Percentiles rank a stretch among this genome's conserved stretches.
phyloP scores from a whole-genome alignment of 2,797 vertebrate genomes.

The Loriculus beryllinus region DNA sequence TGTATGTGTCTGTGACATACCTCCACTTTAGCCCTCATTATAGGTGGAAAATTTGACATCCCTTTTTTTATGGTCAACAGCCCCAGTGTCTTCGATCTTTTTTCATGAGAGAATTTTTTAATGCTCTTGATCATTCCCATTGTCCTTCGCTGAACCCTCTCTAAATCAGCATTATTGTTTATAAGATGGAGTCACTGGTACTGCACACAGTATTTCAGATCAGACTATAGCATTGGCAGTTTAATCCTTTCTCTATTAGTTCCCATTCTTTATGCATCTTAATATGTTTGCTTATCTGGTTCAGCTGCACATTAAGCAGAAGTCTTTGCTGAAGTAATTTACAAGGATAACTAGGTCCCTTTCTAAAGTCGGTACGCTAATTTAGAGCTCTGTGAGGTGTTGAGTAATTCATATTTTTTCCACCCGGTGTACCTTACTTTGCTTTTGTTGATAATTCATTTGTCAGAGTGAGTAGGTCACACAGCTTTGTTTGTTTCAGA shows the following conservation, averaged over 20 bases:
- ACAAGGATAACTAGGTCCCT: conserved; percentile 51
- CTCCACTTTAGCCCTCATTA: background rate
- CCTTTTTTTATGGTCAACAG: conserved; percentile 26
- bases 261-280: conserved; percentile 64
- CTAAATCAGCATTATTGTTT: conserved; percentile 63
- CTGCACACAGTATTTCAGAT: conserved; percentile 55
- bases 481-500: conserved; percentile 40
- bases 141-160: conserved; percentile 59
- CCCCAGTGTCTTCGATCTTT: background rate
- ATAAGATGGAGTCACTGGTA: conserved; percentile 49
- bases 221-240: conserved; percentile 45
- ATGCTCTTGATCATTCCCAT: conserved; percentile 48
- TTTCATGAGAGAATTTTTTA: conserved; percentile 33
- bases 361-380: conserved; percentile 38
- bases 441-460: conserved; percentile 50
- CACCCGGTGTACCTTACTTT: conserved; percentile 24
- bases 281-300: conserved; percentile 67
- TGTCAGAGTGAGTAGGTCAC: conserved; percentile 40
- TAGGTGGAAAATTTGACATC: conserved; percentile 10
- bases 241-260: conserved; percentile 66
- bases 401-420: conserved; percentile 58
- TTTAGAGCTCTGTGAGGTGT: conserved; percentile 56
- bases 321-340: conserved; percentile 62
- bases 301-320: conserved; percentile 56
- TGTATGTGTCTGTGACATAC: background rate